These are phyloP conservation scores for Ptychoptera albimana DNA, from an alignment of 2,888 invertebrate genomes.

Conservation along the genomic window DNA sequence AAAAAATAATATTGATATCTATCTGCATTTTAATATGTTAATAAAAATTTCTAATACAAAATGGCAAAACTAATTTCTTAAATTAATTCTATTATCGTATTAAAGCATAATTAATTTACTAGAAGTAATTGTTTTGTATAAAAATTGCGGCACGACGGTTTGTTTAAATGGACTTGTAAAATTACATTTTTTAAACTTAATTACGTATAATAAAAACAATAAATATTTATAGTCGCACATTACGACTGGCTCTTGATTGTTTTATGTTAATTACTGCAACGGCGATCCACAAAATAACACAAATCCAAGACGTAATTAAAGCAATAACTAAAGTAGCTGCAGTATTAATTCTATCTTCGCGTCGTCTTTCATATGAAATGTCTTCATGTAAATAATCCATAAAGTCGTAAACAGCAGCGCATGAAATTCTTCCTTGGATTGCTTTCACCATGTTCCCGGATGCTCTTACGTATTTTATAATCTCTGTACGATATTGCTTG, in stretches of 20 bases:
- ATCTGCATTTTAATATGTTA: too few relatives aligned
- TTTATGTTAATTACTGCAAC: conserved; percentile 36
- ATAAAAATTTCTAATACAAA: too few relatives aligned
- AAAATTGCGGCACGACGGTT: background rate
- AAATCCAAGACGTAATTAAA: conserved; percentile 43
- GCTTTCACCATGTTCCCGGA: conserved; percentile 28
- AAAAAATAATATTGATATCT: too few relatives aligned
- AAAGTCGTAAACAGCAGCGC: conserved; percentile 62
- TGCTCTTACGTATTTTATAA: conserved; percentile 38
- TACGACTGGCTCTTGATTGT: conserved; percentile 30
- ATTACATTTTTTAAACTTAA: background rate
- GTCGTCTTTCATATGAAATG: conserved; percentile 40
- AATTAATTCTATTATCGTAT: too few relatives aligned
- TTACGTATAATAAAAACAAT: too few relatives aligned
- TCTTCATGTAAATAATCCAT: conserved; percentile 70
- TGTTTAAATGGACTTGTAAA: background rate
- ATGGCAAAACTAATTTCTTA: too few relatives aligned
- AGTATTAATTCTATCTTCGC: conserved; percentile 56
- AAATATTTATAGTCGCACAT: conserved; percentile 19
- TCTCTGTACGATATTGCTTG: conserved; percentile 49
- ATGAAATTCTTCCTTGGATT: conserved; percentile 40
- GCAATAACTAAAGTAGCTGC: conserved; percentile 50
- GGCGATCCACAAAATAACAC: conserved; percentile 38
- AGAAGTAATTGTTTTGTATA: too few relatives aligned
- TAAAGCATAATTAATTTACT: too few relatives aligned